Base-by-base conservation (phyloP, 2,797 vertebrate species). In the Lacerta viridis region DNA sequence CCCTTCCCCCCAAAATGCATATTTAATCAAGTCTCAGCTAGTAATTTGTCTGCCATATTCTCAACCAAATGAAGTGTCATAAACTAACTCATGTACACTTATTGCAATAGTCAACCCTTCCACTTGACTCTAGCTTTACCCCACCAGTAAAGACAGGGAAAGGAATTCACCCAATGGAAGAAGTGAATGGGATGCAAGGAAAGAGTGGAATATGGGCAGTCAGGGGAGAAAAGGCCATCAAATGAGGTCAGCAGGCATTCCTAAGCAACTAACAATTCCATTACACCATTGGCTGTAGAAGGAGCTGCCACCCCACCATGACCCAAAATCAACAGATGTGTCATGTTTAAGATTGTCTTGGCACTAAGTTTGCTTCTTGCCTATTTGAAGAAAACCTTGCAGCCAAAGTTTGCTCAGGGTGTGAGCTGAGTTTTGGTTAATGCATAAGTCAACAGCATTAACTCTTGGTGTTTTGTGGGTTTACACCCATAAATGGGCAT, bases 371-470 rank as follows among this genome's bases (percentile, higher is more conserved):
- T 39, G 66, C 88, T 86, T 91, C 87, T 92, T 66, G 84, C 82
- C 93, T 85, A 88, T 95, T 92, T 92, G 90, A 95, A 90, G 93
- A 95, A 96, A 95, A 93, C 93, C 90, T 91, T 88, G 84, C 90
- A 92, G 88, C 88, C 90, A 94, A 95, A 92, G 92, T 93, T 95
- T 94, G 91, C 92, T 91, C 88, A 94, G 91, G 90, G 94, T 94
- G 93, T 96, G 96, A 96, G 93, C 92, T 94, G 96, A 94, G 93
- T 94, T 96, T 94, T 92, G 93, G 91, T 96, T 95, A 95, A 94
- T 95, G 90, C 93, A 92, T 94, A 95, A 96, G 93, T 91, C 94
- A 95, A 95, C 90, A 90, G 89, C 94, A 92, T 95, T 96, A 94
- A 95, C 94, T 93, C 91, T 94, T 92, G 11, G 46, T 94, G 94